Evolutionary conservation across 2,113 vertebrate species (phyloP).

Genomic region (Coptodon bakossiorum): DNA sequence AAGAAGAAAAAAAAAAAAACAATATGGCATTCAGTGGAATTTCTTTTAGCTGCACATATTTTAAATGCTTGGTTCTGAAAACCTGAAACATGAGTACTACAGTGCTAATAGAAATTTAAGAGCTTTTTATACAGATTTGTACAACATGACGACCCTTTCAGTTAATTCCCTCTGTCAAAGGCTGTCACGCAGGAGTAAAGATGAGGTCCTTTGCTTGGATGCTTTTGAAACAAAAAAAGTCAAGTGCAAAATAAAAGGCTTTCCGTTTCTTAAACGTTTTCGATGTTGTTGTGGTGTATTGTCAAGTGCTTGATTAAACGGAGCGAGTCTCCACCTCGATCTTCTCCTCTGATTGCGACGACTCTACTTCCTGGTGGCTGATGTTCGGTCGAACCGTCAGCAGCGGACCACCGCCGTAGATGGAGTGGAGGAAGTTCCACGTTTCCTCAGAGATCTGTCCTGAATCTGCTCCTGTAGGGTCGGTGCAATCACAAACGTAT

Average conservation of each 20-base stretch:
- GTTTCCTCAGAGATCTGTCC: constrained; percentile 99
- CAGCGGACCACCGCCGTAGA: constrained; percentile 91
- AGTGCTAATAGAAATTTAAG: constrained; percentile 57
- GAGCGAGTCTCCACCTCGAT: constrained; percentile 93
- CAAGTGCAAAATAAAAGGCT: constrained; percentile 74
- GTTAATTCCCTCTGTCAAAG: constrained; percentile 48
- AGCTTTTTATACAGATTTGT: constrained; percentile 64
- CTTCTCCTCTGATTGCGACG: constrained; percentile 87
- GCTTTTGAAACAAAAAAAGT: constrained; percentile 68
- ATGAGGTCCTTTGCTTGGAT: constrained; percentile 54
- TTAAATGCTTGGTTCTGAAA: constrained; percentile 57
- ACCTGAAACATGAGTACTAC: constrained; percentile 48
- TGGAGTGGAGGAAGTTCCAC: constrained; percentile 93
- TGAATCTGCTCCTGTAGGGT: constrained; percentile 86
- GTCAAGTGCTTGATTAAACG: constrained; percentile 65
- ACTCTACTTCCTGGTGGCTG: constrained; percentile 77
- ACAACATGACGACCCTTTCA: constrained; percentile 48
- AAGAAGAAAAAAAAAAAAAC: neutral
- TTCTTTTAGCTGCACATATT: constrained; percentile 60
- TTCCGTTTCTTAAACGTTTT: constrained; percentile 25
- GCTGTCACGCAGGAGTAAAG: constrained; percentile 30
- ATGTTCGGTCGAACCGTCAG: constrained; percentile 86
- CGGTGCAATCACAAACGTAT: neutral
- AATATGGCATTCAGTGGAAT: constrained; percentile 56
- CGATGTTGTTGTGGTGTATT: neutral